Evolutionary conservation across 2,113 vertebrate species (phyloP), one percentile per base, ranked within the genome.

Genomic region (Xenus cinereus): DNA sequence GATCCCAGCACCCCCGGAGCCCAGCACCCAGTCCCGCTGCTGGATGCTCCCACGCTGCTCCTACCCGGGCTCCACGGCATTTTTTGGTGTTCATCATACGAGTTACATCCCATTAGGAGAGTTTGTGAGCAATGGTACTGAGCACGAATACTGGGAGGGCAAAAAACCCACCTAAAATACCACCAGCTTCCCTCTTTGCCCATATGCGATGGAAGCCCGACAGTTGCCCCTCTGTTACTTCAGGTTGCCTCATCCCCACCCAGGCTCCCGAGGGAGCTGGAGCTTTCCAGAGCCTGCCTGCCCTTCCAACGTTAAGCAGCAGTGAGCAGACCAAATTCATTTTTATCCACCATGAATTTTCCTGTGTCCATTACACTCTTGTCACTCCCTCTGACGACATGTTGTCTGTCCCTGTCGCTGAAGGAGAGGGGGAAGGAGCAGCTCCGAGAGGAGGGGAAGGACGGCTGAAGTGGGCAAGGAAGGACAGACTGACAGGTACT

Each of bases 361-460:
- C 5, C 37, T 16, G 10, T 12, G 17, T 1, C 67, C 26, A 7
- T 8, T 39, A 15, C 33, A 72, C 17, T 1, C 20, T 6, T 12
- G 4, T 7, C 60, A 9, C 57, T 10, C 3, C n/a, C 53, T 1
- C 1, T 3, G 12, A 20, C 5, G 12, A 28, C 9, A 12, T 4
- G 33, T 0, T 43, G 39, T 14, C 75, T 68, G 75, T 35, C 6
- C 0, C 0, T 8, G 45, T 2, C 22, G 50, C 35, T 39, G 6
- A 28, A 39, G 71, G 32, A 26, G 17, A 7, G 21, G 9, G 12
- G 56, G 32, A 5, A 4, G 30, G 24, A 59, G 50, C 17, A 4
- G 64, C 27, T 20, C 54, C 2, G 5, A 2, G 1, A 26, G 39
- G 77, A 37, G 6, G 41, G 46, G 10, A n/a, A 41, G n/a, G 46